Evolutionary conservation across 2,888 invertebrate genomes (phyloP), one percentile per base, ranked within the genome.

Genomic region (Kryphioiulus occultus): DNA sequence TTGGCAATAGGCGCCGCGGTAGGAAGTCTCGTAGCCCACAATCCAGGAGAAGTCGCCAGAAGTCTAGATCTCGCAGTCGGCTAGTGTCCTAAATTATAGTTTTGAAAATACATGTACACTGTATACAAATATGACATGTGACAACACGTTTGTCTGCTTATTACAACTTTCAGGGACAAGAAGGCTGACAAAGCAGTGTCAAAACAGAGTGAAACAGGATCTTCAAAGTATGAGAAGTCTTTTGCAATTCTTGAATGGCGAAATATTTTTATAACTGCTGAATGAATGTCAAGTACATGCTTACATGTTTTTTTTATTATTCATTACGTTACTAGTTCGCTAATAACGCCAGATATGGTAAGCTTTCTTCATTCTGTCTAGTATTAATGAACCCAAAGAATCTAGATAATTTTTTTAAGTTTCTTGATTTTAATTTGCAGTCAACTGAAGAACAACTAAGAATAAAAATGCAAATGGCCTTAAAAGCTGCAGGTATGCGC

Each of bases 401-500:
- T 22, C n/a, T n/a, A 22, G 19, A 59, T n/a, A 59, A 59, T 1
- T 12, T 59, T 59, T 59, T 9, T 47, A 9, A 47, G 9, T n/a
- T 59, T 59, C 39, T 59, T 3, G 9, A 3, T 83, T 83, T 83
- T 30, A 35, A 26, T 83, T 83, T 39, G 3, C 19, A 87, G 87
- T 83, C 87, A 39, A 85, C 85, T 84, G 87, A 85, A 87, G 87
- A 87, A 32, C 87, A 87, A 35, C 39, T 87, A 42, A 87, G 85
- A 39, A 68, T 35, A 26, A 87, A 87, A 59, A 85, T 87, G 85
- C 85, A 87, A 85, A 85, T 85, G 85, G 87, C 87, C 19, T 30
- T 87, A n/a, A 84, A 87, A 85, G 87, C 87, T 53, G 87, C 87
- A 59, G 87, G 87, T 87, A 85, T n/a, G 44, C 22, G n/a, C 17